Evolutionary conservation across 1,140 invertebrate genomes (phyloP), one percentile per base, ranked within the genome.

Genomic region (Zaprionus gabonicus): DNA sequence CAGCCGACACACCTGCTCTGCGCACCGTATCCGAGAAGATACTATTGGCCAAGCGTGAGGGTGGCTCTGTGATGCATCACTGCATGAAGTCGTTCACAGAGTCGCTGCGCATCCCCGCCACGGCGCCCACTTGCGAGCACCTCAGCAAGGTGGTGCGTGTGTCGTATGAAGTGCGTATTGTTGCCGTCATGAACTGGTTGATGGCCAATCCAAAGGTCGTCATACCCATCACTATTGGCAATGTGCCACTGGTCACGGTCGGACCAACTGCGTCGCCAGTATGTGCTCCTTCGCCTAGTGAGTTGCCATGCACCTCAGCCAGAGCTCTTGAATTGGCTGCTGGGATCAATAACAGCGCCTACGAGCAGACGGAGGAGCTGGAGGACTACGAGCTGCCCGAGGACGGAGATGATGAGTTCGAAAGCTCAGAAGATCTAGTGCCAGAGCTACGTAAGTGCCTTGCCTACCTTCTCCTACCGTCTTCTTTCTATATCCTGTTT

Each of bases 1-100:
- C 76, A 9, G 82, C 85, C 15, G 94, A 95, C 51, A 94, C 93
- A 7, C 95, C 96, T 7, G 90, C 91, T 7, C 86, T 92, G 12
- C 94, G 67, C 28, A 81, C 79, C 28, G 75, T 78, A 10, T 81
- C 83, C 10, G 91, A 92, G 58, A 92, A 91, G 77, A 82, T 91
- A 6, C 64, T 90, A 67, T 53, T 92, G 58, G 73, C 90, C 13
- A 92, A 91, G 66, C 81, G 82, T 10, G 81, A 90, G 25, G 81
- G 82, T 31, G 82, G 91, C 9, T 59, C 78, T 3, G 91, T 92
- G 23, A 17, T 69, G 2, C 84, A 78, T 36, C 57, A 87, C 3
- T 53, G 53, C 5, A 68, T 78, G 38, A 81, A 77, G 44, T 76
- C 72, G 6, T 92, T 70, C 59, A 78, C 91, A 31, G 90, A 92